phyloP scores from a whole-genome alignment of 1,140 invertebrate genomes.

The Drosophila simulans region DNA sequence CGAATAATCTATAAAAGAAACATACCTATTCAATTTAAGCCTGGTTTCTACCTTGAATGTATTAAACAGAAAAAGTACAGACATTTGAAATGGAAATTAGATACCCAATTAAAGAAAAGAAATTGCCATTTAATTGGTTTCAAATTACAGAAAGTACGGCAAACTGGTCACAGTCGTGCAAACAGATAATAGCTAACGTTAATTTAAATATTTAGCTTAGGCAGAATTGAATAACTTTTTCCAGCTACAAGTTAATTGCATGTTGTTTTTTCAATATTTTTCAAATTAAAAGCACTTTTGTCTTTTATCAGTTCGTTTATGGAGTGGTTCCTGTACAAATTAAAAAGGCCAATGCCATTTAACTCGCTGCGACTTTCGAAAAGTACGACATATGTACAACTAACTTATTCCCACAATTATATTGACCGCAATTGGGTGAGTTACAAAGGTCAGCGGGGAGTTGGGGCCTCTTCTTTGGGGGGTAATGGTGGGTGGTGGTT shows the following conservation, averaged over 20 bases:
- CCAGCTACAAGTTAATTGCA: neutral
- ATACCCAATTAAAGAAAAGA: neutral
- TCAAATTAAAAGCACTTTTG: neutral
- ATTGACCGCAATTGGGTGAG: conserved; percentile 40
- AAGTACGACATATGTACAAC: conserved; percentile 10
- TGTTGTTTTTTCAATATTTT: no score
- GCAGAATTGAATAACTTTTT: no score
- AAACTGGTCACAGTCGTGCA: neutral
- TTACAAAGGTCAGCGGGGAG: conserved; percentile 44
- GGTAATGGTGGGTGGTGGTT: conserved; percentile 23
- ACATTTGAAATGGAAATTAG: neutral
- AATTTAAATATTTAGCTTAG: no score
- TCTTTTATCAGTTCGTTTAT: neutral
- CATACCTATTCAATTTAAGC: no score
- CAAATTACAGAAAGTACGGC: conserved; percentile 6
- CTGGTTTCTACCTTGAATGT: no score
- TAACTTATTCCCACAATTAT: conserved; percentile 35
- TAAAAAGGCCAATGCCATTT: conserved; percentile 7
- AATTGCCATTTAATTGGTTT: conserved; percentile 4
- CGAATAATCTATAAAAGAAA: no score
- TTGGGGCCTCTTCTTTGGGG: conserved; percentile 13
- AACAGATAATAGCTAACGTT: neutral
- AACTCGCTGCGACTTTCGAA: conserved; percentile 4
- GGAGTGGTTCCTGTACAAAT: neutral
- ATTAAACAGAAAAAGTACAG: neutral